Evolutionary conservation across 2,888 invertebrate genomes (phyloP), one percentile per base, ranked within the genome.

Genomic region (Hirtodrosophila trivittata): DNA sequence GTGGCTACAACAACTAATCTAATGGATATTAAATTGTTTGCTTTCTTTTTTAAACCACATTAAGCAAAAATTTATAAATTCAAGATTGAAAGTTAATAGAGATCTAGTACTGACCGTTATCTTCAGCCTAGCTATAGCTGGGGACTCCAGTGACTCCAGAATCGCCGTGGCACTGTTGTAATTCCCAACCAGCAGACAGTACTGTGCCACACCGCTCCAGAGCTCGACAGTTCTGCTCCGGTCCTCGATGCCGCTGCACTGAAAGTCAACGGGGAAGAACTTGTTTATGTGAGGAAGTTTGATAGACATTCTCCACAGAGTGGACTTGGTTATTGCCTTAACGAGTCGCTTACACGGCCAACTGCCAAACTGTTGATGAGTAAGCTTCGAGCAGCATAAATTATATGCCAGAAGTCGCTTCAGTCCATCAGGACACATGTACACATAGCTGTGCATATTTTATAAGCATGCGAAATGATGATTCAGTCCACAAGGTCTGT

Each of bases 131-230:
- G 90, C 90, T 72, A 91, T 90, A 26, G 91, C 88, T 45, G 91
- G 90, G 25, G 91, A 90, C 66, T 91, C 91, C 46, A 91, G 71
- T 7, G 91, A 89, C 76, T 91, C 91, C 59, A 91, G 71, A 67
- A 91, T 91, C 54, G 89, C 89, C 50, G 90, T 91, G 51, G 91
- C 91, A 64, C 91, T 91, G 55, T 91, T 91, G 66, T 91, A 91
- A 77, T 91, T 91, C 46, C 91, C 91, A 42, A 91, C 91, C 13
- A 91, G 87, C 42, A 91, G 85, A 69, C 91, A 91, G 64, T 91
- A 91, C 66, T 91, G 91, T 1, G 91, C 91, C 41, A 90, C 90
- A 1, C 90, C 90, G 66, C 91, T 91, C 91, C 91, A 91, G 5
- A 90, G 76, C 65, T 91, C 91, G 45, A 91, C 90, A 16, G 89